Conservation (phyloP, 2,888 invertebrate species). For the Mylabris sibirica region DNA sequence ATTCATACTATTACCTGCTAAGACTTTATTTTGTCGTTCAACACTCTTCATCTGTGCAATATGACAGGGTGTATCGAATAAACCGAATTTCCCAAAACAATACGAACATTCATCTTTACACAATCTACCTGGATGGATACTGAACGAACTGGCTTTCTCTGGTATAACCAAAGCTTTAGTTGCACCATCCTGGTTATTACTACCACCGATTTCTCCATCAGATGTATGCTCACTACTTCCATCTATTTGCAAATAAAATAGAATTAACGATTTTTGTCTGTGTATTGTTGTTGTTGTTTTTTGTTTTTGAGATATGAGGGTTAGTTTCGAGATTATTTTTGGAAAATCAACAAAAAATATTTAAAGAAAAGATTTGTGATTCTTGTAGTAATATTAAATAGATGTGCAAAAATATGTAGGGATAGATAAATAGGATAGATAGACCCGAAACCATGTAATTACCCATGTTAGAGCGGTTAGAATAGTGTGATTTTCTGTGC, state of each 20-base stretch:
- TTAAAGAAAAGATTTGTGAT: constrained; percentile 3
- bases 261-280: not conserved
- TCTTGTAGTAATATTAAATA: constrained; percentile 40
- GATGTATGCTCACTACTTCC: constrained; percentile 61
- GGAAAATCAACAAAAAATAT: not conserved
- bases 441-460: constrained; percentile 62
- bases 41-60: constrained; percentile 85
- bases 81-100: constrained; percentile 86
- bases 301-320: not conserved
- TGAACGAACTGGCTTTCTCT: constrained; percentile 87
- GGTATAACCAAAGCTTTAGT: constrained; percentile 79
- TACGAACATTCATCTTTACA: constrained; percentile 88
- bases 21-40: constrained; percentile 81
- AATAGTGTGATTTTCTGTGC: constrained; percentile 79
- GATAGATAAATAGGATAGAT: constrained; percentile 43
- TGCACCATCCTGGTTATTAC: constrained; percentile 60
- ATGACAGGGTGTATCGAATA: constrained; percentile 86
- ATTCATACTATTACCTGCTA: constrained; percentile 67
- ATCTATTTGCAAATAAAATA: constrained; percentile 47
- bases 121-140: constrained; percentile 81
- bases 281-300: not conserved
- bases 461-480: constrained; percentile 73
- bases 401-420: constrained; percentile 28
- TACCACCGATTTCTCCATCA: constrained; percentile 55
- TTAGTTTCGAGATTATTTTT: not conserved